Conservation (phyloP, 2,113 vertebrate species). For the Uria lomvia region DNA sequence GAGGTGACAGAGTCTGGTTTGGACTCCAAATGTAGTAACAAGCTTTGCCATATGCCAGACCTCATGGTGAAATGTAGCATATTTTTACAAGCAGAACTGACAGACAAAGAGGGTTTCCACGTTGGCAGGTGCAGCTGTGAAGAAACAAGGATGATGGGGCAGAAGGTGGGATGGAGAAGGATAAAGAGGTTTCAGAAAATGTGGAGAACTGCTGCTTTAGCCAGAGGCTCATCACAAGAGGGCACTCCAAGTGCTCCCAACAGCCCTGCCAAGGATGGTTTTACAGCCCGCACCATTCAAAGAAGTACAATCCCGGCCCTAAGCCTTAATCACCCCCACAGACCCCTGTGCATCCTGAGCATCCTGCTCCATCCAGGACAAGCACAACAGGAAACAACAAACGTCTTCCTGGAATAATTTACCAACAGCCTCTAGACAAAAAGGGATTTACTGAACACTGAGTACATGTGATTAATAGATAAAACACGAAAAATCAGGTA, state of each 20-base stretch:
- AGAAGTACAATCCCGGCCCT: not conserved
- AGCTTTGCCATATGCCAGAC: not conserved
- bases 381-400: not conserved
- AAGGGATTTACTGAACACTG: not conserved
- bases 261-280: not conserved
- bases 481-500: not conserved
- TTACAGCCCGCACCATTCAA: not conserved
- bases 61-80: accelerated
- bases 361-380: not conserved
- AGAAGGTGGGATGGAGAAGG: not conserved
- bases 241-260: conserved; percentile 1
- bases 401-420: accelerated
- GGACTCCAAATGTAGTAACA: not conserved
- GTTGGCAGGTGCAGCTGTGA: not conserved
- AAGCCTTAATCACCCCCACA: not conserved
- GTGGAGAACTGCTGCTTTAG: not conserved
- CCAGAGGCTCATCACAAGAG: not conserved
- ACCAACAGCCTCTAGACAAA: not conserved
- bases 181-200: not conserved
- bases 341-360: not conserved
- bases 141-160: not conserved
- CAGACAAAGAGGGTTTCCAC: not conserved
- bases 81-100: not conserved
- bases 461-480: not conserved
- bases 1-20: not conserved